Evolutionary conservation across 1,140 invertebrate species (phyloP).

Genomic region (Oedothorax gibbosus): DNA sequence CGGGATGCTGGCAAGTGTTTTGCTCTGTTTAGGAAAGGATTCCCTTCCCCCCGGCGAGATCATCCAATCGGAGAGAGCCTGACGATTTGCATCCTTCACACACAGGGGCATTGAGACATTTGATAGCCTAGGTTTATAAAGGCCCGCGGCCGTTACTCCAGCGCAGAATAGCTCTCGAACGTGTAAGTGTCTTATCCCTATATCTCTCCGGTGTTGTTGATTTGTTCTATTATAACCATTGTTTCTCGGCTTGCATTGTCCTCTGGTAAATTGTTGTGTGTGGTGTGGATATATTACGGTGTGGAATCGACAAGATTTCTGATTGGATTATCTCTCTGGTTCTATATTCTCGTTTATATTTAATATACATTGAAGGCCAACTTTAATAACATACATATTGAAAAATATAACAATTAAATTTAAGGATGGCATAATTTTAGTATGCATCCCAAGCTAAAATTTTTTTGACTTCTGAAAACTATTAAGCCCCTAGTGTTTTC

Average conservation of each 20-base stretch:
- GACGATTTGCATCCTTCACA: constrained; percentile 55
- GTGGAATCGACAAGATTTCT: not conserved
- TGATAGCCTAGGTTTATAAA: constrained; percentile 61
- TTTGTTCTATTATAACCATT: constrained; percentile 28
- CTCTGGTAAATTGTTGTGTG: constrained; percentile 2
- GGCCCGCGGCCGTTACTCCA: constrained; percentile 39
- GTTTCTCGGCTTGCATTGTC: not conserved
- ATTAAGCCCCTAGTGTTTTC: too few relatives aligned
- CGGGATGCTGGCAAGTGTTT: constrained; percentile 57
- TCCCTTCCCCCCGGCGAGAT: constrained; percentile 23
- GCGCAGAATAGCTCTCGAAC: constrained; percentile 60
- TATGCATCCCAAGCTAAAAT: too few relatives aligned
- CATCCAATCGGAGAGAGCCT: constrained; percentile 51
- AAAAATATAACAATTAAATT: too few relatives aligned
- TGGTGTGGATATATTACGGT: constrained; percentile 8
- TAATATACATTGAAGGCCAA: too few relatives aligned
- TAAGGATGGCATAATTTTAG: too few relatives aligned
- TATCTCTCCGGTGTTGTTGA: constrained; percentile 4
- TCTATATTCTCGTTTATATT: too few relatives aligned
- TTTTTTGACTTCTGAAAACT: too few relatives aligned
- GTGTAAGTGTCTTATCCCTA: constrained; percentile 55
- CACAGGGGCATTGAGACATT: constrained; percentile 55
- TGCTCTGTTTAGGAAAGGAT: constrained; percentile 60
- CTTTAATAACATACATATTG: too few relatives aligned
- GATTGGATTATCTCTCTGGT: constrained; percentile 49